phyloP scores from a whole-genome alignment of 2,113 vertebrate genomes.

The Toxotes chatareus region DNA sequence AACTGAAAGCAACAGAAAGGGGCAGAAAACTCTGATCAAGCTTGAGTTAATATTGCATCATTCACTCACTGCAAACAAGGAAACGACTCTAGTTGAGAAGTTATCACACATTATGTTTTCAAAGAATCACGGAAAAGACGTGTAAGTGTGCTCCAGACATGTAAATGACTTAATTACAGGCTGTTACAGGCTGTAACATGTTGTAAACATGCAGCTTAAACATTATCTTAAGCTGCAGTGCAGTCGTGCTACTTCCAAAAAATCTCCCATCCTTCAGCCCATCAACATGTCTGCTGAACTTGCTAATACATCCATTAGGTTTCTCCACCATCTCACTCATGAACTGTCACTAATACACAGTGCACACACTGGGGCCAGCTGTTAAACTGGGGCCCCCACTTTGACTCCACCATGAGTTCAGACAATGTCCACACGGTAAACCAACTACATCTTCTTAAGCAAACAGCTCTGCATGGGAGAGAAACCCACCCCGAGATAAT shows the following conservation, averaged over 20 bases:
- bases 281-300: neutral
- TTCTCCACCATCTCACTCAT: constrained; percentile 11
- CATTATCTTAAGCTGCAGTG: neutral
- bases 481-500: neutral
- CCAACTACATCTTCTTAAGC: constrained; percentile 25
- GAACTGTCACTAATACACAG: constrained; percentile 56
- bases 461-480: constrained; percentile 32
- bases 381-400: constrained; percentile 31
- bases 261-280: neutral
- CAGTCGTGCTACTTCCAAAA: too few relatives aligned
- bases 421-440: neutral
- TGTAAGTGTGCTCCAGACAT: neutral
- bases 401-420: neutral
- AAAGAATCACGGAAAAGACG: too few relatives aligned
- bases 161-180: neutral
- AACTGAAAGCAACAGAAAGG: neutral
- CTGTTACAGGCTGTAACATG: neutral
- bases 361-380: constrained; percentile 51
- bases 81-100: neutral
- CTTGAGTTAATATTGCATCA: constrained; percentile 32
- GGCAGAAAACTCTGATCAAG: fast-evolving
- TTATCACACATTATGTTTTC: too few relatives aligned
- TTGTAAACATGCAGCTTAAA: constrained; percentile 28
- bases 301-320: neutral
- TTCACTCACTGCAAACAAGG: neutral